Percentiles rank a stretch among this genome's conserved stretches.
Conservation (phyloP, 1,140 invertebrate species). For the Popillia japonica region DNA sequence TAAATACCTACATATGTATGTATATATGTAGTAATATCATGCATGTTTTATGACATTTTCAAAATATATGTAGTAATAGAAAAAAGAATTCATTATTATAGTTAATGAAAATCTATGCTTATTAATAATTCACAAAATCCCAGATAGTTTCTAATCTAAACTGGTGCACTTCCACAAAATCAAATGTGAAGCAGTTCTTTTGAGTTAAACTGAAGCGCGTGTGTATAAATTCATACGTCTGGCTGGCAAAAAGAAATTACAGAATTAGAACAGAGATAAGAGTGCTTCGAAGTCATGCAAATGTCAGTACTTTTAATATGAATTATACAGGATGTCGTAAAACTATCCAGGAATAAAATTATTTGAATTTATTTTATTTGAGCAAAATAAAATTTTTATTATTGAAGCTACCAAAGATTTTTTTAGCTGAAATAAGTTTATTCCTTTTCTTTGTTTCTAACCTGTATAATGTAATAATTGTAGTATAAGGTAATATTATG, state of each 20-base stretch:
- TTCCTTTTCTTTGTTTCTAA: background rate
- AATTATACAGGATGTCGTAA: background rate
- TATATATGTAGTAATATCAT: no score
- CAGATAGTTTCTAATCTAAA: conserved; percentile 5
- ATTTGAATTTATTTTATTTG: no score
- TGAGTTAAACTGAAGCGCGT: background rate
- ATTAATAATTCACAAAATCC: background rate
- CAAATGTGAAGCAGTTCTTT: conserved; percentile 1
- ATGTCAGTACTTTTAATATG: background rate
- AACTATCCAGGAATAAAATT: background rate
- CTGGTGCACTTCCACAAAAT: conserved; percentile 1
- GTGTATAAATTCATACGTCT: background rate
- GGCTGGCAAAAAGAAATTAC: background rate
- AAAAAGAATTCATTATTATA: no score
- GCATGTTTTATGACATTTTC: no score
- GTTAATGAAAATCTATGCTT: no score
- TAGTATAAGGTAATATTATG: background rate
- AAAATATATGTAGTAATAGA: no score
- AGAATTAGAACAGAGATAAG: background rate
- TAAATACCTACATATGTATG: no score
- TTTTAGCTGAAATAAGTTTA: background rate
- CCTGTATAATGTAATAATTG: background rate
- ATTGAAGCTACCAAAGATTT: background rate
- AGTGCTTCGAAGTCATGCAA: background rate
- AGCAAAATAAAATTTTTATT: no score